Percentiles rank a stretch among this genome's conserved stretches.
Evolutionary conservation across 30 jellyfish, hydroid and myxozoan genomes (phyloP).

Genomic region (Aurelia aurita complex sp. Pacific): DNA sequence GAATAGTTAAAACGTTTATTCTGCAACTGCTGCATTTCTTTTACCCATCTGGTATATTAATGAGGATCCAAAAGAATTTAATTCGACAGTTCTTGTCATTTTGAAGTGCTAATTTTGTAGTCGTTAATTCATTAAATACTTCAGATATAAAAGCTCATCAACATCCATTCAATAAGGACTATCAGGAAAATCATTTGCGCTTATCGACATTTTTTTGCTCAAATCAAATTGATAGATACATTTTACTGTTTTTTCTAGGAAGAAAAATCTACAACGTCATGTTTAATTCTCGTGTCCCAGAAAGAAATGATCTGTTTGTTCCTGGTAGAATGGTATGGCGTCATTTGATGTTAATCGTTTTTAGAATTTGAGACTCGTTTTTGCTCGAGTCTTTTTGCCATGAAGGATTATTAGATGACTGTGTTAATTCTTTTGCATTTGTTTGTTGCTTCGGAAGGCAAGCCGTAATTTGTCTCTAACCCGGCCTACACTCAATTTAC

Average conservation of each 20-base stretch:
- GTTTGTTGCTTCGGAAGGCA: background rate
- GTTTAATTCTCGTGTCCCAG: slow-evolving; percentile 70
- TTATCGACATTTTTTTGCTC: no score
- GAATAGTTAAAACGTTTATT: no score
- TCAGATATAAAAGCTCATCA: background rate
- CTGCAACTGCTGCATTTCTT: no score
- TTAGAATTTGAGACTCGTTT: no score
- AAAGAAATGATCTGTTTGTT: slow-evolving; percentile 84
- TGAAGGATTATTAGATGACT: no score
- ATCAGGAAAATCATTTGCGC: no score
- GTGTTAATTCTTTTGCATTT: no score
- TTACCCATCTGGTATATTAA: no score
- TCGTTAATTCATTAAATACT: background rate
- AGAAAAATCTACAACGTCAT: slow-evolving; percentile 79
- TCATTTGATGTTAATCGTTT: background rate
- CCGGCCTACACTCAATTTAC: background rate
- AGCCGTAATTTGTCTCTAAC: background rate
- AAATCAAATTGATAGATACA: no score
- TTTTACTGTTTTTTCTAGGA: slow-evolving; percentile 46
- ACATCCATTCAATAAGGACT: background rate
- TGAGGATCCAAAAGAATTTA: no score
- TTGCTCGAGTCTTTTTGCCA: no score
- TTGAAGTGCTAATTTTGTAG: background rate
- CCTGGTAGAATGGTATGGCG: slow-evolving; percentile 95
- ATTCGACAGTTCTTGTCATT: background rate